A percentile compares a stretch with the other conserved stretches of the same genome.
Conservation (phyloP, 2,797 vertebrate species). For the Manis javanica region DNA sequence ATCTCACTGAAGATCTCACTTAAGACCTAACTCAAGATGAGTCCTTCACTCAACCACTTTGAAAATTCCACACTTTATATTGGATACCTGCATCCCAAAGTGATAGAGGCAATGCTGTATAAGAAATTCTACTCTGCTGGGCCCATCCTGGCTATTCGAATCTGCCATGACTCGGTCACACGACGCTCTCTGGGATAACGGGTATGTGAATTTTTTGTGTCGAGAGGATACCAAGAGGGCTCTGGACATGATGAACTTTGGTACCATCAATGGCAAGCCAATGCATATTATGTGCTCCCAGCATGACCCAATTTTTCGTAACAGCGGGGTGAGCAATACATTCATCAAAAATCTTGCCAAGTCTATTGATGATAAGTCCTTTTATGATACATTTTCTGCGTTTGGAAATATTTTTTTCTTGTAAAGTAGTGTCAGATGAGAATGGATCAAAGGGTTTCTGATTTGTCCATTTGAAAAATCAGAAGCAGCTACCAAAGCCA, state of each 20-base stretch:
- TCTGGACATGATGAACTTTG: neutral
- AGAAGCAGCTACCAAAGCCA: neutral
- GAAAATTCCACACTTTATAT: constrained; percentile 93
- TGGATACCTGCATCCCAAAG: constrained; percentile 91
- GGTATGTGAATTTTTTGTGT: constrained; percentile 92
- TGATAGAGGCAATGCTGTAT: constrained; percentile 93
- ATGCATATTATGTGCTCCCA: neutral
- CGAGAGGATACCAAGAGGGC: constrained; percentile 80
- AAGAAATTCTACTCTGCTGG: constrained; percentile 93
- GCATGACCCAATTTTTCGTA: neutral
- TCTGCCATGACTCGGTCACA: constrained; percentile 92
- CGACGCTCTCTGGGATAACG: constrained; percentile 90
- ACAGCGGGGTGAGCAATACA: neutral
- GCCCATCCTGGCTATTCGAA: constrained; percentile 91
- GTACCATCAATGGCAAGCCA: neutral
- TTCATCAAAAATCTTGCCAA: neutral
- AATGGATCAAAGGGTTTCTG: neutral
- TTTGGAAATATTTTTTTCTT: neutral
- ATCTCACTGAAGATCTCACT: neutral
- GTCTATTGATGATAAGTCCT: neutral
- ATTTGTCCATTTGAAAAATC: neutral
- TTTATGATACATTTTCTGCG: neutral
- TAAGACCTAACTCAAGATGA: constrained; percentile 86
- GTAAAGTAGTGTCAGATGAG: neutral
- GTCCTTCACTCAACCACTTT: constrained; percentile 93